Evolutionary conservation across 2,113 vertebrate genomes (phyloP).

Genomic region (Petrocephalus zakoni): DNA sequence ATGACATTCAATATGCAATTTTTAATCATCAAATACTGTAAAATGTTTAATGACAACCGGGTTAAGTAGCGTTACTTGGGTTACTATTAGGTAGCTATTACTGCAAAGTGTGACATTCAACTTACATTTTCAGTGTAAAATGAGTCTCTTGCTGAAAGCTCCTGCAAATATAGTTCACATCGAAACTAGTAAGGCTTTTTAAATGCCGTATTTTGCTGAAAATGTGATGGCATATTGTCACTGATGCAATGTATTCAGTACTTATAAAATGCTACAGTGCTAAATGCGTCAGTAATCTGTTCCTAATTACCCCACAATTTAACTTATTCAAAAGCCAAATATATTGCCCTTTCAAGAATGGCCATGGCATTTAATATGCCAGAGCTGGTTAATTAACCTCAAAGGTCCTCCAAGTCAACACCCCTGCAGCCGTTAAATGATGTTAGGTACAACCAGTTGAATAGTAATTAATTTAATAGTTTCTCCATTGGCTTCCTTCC

Average conservation of each 20-base stretch:
- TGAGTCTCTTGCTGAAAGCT: background rate
- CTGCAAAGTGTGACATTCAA: background rate
- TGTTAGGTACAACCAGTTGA: background rate
- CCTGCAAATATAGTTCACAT: background rate
- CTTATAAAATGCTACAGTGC: background rate
- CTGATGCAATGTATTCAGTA: background rate
- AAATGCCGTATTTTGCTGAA: background rate
- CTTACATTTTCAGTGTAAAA: background rate
- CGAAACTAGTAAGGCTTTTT: background rate
- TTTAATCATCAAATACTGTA: background rate
- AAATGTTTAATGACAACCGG: background rate
- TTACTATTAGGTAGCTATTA: background rate
- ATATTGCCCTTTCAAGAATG: background rate
- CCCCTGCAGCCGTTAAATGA: background rate
- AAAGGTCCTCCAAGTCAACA: background rate
- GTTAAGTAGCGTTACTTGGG: background rate
- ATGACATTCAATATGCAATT: background rate
- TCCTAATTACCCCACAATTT: background rate
- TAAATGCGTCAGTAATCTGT: background rate
- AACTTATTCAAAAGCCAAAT: conserved; percentile 1
- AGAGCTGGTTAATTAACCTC: conserved; percentile 1
- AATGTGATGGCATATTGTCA: background rate
- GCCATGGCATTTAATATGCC: background rate
- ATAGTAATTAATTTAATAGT: background rate
- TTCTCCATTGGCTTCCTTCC: background rate